Percentiles rank a stretch among this genome's conserved stretches.
Evolutionary conservation across 2,888 invertebrate genomes (phyloP).

Genomic region (Lissonota sp.): DNA sequence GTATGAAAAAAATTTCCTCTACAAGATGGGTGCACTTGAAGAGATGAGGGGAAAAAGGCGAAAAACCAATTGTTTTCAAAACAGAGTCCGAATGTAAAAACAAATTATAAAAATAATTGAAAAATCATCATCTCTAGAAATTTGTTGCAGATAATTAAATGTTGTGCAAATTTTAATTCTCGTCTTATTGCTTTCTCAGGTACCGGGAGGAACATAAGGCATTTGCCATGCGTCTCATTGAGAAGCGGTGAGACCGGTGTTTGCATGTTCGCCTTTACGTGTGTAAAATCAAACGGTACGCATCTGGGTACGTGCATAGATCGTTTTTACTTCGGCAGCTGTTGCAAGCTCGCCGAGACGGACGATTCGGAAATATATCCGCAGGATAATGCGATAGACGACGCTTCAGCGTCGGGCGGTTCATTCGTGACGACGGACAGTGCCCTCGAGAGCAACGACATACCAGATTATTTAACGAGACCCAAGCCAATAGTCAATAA

Average conservation of each 20-base stretch:
- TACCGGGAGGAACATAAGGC: conserved; percentile 94
- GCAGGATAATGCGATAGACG: conserved; percentile 87
- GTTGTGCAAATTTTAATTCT: neutral
- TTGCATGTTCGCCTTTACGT: conserved; percentile 98
- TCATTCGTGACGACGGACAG: conserved; percentile 75
- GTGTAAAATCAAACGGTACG: conserved; percentile 95
- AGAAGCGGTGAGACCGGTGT: conserved; percentile 92
- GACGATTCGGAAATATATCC: conserved; percentile 86
- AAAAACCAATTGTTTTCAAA: too few species aligned
- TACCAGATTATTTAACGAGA: conserved; percentile 78
- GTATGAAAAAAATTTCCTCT: too few species aligned
- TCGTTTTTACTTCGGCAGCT: conserved; percentile 96
- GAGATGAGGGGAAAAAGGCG: too few species aligned
- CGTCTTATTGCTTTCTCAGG: conserved; percentile 85
- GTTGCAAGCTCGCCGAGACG: conserved; percentile 89
- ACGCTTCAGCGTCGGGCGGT: conserved; percentile 77
- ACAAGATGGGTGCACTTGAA: too few species aligned
- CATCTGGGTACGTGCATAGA: conserved; percentile 97
- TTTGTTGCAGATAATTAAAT: too few species aligned
- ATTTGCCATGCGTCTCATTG: conserved; percentile 94
- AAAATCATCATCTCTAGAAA: too few species aligned
- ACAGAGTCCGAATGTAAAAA: neutral
- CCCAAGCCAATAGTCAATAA: conserved; percentile 75
- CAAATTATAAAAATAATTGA: neutral
- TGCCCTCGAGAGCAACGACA: conserved; percentile 80